Percentiles rank a stretch among this genome's conserved stretches.
phyloP scores from a whole-genome alignment of 2,797 vertebrate species.

The Thunnus albacares region DNA sequence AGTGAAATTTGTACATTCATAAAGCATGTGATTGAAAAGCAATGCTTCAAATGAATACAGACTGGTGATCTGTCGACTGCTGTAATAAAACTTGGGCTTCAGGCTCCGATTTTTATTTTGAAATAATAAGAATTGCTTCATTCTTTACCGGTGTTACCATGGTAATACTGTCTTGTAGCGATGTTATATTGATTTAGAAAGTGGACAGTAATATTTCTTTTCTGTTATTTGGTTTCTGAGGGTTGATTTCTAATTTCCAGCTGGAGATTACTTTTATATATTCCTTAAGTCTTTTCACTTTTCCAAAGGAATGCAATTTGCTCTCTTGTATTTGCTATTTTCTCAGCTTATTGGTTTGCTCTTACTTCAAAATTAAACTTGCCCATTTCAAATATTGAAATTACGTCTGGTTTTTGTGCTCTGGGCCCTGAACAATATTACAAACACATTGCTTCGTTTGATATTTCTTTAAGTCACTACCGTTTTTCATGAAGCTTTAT shows the following conservation, averaged over 20 bases:
- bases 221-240: slow-evolving; percentile 98
- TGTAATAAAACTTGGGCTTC: slow-evolving; percentile 99
- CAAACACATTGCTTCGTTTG: slow-evolving; percentile 80
- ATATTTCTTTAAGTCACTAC: slow-evolving; percentile 85
- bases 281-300: slow-evolving; percentile 98
- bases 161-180: slow-evolving; percentile 98
- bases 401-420: slow-evolving; percentile 94
- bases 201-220: slow-evolving; percentile 99
- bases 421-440: slow-evolving; percentile 95
- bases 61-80: slow-evolving; percentile 94
- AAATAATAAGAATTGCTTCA: slow-evolving; percentile 99
- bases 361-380: slow-evolving; percentile 99
- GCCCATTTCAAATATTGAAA: slow-evolving; percentile 99
- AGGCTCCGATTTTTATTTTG: slow-evolving; percentile 99
- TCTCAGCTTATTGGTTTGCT: slow-evolving; percentile 98
- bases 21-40: slow-evolving; percentile 97
- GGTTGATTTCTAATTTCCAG: slow-evolving; percentile 99
- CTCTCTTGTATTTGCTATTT: slow-evolving; percentile 94
- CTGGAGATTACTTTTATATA: slow-evolving; percentile 99
- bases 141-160: slow-evolving; percentile 99
- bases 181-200: slow-evolving; percentile 99
- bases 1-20: slow-evolving; percentile 95
- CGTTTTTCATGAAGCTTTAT: slow-evolving; percentile 68
- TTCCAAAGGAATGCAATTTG: slow-evolving; percentile 95
- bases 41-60: slow-evolving; percentile 98